Percentiles rank a stretch among this genome's conserved stretches.
Evolutionary conservation across 2,113 vertebrate species (phyloP).

Genomic region (Nannobrachium achirus): DNA sequence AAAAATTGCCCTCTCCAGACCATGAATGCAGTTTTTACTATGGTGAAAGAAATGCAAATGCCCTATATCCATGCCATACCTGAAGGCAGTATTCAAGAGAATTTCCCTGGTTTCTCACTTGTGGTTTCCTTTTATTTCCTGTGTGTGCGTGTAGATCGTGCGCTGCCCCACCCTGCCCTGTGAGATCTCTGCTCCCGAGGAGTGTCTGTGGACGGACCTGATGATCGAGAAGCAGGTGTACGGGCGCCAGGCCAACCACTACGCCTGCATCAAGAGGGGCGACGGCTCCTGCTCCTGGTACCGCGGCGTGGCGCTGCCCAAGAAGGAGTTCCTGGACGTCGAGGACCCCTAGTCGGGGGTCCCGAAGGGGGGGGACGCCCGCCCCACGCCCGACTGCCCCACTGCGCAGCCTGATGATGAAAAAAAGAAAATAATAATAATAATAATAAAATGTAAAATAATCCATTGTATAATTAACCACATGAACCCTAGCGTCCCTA

Average conservation of each 20-base stretch:
- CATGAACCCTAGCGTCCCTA: too few species aligned
- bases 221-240: slow-evolving; percentile 96
- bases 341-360: slow-evolving; percentile 89
- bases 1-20: too few species aligned
- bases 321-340: slow-evolving; percentile 96
- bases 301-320: slow-evolving; percentile 90
- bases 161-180: slow-evolving; percentile 94
- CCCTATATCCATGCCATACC: too few species aligned
- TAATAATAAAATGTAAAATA: slow-evolving; percentile 24
- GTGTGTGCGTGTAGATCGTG: slow-evolving; percentile 83
- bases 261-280: slow-evolving; percentile 94
- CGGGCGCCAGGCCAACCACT: slow-evolving; percentile 96
- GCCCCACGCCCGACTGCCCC: slow-evolving; percentile 29
- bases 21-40: too few species aligned
- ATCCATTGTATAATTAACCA: slow-evolving; percentile 52
- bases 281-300: slow-evolving; percentile 98
- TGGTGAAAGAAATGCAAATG: too few species aligned
- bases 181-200: slow-evolving; percentile 88
- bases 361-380: too few species aligned
- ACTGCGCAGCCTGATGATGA: slow-evolving; percentile 72
- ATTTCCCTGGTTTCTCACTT: too few species aligned
- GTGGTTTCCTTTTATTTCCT: neutral
- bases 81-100: too few species aligned
- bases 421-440: slow-evolving; percentile 44
- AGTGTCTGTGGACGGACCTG: slow-evolving; percentile 99